Evolutionary conservation across 2,113 vertebrate genomes (phyloP).

Genomic region (Carettochelys insculpta): DNA sequence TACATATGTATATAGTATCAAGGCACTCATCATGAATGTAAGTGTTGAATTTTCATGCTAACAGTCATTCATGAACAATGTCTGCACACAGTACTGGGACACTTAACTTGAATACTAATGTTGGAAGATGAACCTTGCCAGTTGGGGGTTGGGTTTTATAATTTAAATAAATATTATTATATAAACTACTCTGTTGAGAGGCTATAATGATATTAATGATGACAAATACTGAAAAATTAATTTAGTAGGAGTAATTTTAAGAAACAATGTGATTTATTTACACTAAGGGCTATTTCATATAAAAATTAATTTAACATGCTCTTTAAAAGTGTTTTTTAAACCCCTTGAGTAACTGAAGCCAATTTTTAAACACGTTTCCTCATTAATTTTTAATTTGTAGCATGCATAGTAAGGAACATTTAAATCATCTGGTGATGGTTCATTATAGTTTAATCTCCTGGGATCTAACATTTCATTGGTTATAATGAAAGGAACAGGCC

Average conservation of each 20-base stretch:
- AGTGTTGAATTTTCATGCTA: slow-evolving; percentile 5
- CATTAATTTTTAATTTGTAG: slow-evolving; percentile 72
- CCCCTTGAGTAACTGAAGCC: slow-evolving; percentile 32
- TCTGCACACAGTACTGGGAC: slow-evolving; percentile 8
- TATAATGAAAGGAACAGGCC: slow-evolving; percentile 48
- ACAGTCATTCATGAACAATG: background rate
- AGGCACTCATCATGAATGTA: background rate
- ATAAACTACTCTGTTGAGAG: slow-evolving; percentile 13
- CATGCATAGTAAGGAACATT: slow-evolving; percentile 45
- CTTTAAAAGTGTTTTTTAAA: slow-evolving; percentile 53
- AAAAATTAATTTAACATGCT: slow-evolving; percentile 47
- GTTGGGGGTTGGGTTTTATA: background rate
- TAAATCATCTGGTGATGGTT: slow-evolving; percentile 39
- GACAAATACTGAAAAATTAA: slow-evolving; percentile 36
- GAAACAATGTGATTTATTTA: slow-evolving; percentile 59
- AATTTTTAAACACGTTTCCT: slow-evolving; percentile 67
- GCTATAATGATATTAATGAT: slow-evolving; percentile 4
- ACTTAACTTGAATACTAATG: slow-evolving; percentile 43
- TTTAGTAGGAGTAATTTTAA: slow-evolving; percentile 58
- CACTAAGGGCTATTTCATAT: slow-evolving; percentile 33
- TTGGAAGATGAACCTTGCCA: slow-evolving; percentile 39
- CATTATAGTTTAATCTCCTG: slow-evolving; percentile 53
- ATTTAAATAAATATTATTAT: slow-evolving; percentile 28
- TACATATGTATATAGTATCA: fast-evolving
- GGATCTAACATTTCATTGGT: slow-evolving; percentile 56